phyloP scores from a whole-genome alignment of 2,113 vertebrate genomes.

The Sander lucioperca region DNA sequence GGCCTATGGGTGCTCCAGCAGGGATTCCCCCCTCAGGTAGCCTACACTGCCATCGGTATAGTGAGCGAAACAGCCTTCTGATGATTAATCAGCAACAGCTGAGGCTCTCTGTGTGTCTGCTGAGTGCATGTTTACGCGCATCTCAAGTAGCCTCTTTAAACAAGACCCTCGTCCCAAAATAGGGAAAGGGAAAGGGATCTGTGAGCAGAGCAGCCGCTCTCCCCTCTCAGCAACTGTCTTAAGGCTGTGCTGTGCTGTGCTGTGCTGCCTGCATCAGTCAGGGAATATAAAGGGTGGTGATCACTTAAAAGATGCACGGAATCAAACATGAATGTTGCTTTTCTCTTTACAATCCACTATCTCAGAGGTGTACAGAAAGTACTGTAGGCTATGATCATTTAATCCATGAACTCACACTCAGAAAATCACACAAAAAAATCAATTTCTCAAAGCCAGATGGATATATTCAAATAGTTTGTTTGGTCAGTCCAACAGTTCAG shows the following conservation, averaged over 20 bases:
- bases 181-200: constrained; percentile 74
- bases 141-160: constrained; percentile 90
- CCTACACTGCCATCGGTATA: constrained; percentile 31
- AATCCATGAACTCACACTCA: not conserved
- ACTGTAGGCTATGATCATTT: not conserved
- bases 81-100: constrained; percentile 92
- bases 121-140: constrained; percentile 89
- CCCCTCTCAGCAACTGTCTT: constrained; percentile 48
- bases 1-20: constrained; percentile 54
- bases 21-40: constrained; percentile 73
- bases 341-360: not conserved
- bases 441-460: not conserved
- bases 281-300: constrained; percentile 1
- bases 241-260: no score
- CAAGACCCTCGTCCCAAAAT: constrained; percentile 87
- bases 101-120: constrained; percentile 85
- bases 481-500: not conserved
- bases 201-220: constrained; percentile 47
- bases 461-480: no score
- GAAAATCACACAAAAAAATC: not conserved
- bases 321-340: not conserved
- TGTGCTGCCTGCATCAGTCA: constrained; percentile 31
- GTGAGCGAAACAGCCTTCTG: constrained; percentile 51
- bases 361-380: not conserved
- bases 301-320: not conserved